Base-by-base conservation (phyloP, 1,140 invertebrate species). In the Drosophila bifasciata region DNA sequence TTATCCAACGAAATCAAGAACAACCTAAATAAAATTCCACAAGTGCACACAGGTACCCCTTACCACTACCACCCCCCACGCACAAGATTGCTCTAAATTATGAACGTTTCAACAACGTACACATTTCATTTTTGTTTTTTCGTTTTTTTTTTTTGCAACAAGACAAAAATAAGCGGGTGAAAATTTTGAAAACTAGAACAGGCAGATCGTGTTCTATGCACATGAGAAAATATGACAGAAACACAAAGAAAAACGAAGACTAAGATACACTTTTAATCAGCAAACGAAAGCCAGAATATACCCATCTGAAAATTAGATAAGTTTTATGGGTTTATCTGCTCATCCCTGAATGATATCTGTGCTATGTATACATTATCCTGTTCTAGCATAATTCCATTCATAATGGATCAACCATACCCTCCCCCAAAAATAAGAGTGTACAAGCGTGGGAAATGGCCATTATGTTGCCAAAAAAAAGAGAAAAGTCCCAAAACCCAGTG, bases 131-230 rank as follows among this genome's bases (percentile, higher is more conserved):
- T 53, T 41, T 40, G 17, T 5, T 53, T 23, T 50, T 50, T n/a
- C 13, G n/a, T 46, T 32, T 55, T 15, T 40, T 51, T 45, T 44
- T 52, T 76, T 50, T 63, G 68, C 72, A 62, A 25, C 45, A 19
- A 50, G 41, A 43, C 80, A 51, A 79, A 84, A 85, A 85, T 80
- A 84, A 81, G 49, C 83, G 50, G 75, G 57, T 58, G 48, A 39
- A 68, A 68, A 32, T 19, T 45, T 36, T 5, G 11, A 81, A 85
- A 86, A 77, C 49, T 85, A 86, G 81, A 86, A 76, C 80, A 85
- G 48, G 32, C 81, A 68, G 57, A 72, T 72, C 59, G 81, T 55
- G 44, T 72, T 61, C 76, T 61, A 59, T 72, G 59, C 76, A 79
- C 59, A 83, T 62, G 69, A 50, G 57, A 60, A 70, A 70, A 79